Conservation (phyloP, 2,113 vertebrate genomes). For the Lophochroa leadbeateri region DNA sequence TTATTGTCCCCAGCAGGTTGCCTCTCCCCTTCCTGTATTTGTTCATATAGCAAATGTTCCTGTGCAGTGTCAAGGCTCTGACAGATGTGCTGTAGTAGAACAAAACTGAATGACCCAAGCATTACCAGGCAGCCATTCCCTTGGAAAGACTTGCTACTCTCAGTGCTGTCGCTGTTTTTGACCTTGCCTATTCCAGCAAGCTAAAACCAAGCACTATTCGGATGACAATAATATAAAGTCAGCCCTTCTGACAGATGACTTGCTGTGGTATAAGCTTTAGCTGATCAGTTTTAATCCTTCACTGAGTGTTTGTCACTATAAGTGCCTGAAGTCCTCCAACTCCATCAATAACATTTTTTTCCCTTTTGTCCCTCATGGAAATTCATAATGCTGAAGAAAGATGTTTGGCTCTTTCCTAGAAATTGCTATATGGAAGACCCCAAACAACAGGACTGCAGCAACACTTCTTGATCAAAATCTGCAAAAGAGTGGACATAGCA, state of each 20-base stretch:
- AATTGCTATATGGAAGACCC: neutral
- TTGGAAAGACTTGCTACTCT: neutral
- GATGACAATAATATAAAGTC: neutral
- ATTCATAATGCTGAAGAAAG: neutral
- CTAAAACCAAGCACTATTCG: neutral
- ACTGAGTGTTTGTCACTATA: neutral
- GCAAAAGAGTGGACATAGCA: neutral
- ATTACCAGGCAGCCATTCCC: neutral
- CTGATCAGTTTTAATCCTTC: neutral
- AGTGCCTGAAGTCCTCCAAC: neutral
- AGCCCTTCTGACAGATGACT: neutral
- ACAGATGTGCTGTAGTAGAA: neutral
- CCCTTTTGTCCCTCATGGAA: neutral
- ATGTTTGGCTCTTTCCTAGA: neutral
- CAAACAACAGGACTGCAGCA: neutral
- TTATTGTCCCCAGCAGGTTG: conserved; percentile 48
- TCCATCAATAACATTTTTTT: neutral
- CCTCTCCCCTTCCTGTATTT: conserved; percentile 55
- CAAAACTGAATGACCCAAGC: neutral
- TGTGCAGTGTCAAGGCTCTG: conserved; percentile 1
- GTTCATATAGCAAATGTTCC: conserved; percentile 2
- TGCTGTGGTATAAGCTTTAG: neutral
- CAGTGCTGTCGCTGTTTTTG: neutral
- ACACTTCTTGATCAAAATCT: neutral
- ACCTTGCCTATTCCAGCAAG: neutral